Evolutionary conservation across 2,797 vertebrate genomes (phyloP).

Genomic region (Podarcis siculus): DNA sequence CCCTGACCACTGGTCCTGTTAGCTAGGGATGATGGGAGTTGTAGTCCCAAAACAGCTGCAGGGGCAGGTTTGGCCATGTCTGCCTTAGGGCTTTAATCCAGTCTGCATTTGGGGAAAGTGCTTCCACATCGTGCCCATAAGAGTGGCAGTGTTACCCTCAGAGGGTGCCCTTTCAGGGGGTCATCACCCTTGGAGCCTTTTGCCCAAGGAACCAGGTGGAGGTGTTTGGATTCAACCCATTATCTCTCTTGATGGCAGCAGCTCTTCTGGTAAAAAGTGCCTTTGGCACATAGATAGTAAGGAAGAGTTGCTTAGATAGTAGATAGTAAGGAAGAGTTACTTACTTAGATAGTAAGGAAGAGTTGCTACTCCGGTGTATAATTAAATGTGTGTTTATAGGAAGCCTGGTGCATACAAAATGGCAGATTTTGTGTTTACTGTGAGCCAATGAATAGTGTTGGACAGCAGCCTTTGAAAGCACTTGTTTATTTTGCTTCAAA

Average conservation of each 20-base stretch:
- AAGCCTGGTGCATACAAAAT: not conserved
- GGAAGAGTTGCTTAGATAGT: no score
- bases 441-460: not conserved
- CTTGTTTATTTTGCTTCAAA: not conserved
- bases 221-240: not conserved
- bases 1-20: no score
- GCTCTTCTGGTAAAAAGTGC: not conserved
- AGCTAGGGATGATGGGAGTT: no score
- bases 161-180: no score
- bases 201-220: not conserved
- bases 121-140: not conserved
- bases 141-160: not conserved
- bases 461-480: not conserved
- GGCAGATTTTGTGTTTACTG: not conserved
- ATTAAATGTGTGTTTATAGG: not conserved
- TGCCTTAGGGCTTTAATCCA: not conserved
- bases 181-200: not conserved
- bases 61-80: no score
- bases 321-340: not conserved
- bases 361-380: not conserved
- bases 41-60: no score
- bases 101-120: not conserved
- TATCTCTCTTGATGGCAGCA: not conserved
- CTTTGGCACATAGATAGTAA: not conserved
- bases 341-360: not conserved